These are phyloP conservation scores for Chalcis sispes DNA, from an alignment of 2,888 invertebrate genomes.

Conservation along the genomic window DNA sequence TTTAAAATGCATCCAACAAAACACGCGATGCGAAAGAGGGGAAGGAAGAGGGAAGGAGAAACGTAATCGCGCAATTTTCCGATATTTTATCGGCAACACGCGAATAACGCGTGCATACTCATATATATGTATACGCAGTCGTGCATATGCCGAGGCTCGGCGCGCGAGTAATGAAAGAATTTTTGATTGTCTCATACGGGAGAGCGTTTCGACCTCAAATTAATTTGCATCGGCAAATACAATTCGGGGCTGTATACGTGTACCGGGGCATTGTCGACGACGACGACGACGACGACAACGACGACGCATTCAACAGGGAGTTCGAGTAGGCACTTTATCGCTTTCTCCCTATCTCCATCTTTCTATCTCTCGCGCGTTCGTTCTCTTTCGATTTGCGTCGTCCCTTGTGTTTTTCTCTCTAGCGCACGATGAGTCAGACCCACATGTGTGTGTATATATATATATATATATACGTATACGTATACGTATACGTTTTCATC, in stretches of 20 bases:
- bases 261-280: not conserved
- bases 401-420: no score
- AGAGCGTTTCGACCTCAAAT: not conserved
- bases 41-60: not conserved
- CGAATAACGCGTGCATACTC: no score
- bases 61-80: conserved; percentile 5
- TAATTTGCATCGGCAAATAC: conserved; percentile 35
- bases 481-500: no score
- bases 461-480: no score
- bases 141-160: not conserved
- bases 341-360: not conserved
- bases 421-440: no score
- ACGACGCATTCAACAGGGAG: conserved; percentile 29
- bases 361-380: not conserved
- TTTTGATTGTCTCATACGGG: conserved; percentile 9
- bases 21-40: not conserved
- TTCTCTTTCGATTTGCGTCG: no score
- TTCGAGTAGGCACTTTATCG: not conserved
- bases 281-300: no score
- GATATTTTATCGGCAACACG: conserved; percentile 20
- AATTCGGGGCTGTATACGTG: not conserved
- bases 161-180: conserved; percentile 22
- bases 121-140: no score
- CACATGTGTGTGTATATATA: no score
- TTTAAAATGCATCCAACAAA: no score